These are phyloP conservation scores for Pseudorectes ferrugineus DNA, from an alignment of 2,113 vertebrate species.

Conservation along the genomic window DNA sequence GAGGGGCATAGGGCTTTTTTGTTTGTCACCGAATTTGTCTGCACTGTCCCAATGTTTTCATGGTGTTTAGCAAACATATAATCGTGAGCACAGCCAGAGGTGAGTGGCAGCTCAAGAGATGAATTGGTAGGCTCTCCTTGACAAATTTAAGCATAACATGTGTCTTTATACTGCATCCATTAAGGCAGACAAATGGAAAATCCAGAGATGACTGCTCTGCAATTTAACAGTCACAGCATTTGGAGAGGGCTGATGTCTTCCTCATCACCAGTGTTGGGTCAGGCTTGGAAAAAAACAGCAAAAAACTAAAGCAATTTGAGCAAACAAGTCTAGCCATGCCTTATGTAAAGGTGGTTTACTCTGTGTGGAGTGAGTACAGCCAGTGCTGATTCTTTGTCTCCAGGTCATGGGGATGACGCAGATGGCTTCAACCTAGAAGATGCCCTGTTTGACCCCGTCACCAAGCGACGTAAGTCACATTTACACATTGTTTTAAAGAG, in stretches of 20 bases:
- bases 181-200: conserved; percentile 41
- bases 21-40: background rate
- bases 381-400: conserved; percentile 5
- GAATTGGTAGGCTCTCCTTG: conserved; percentile 1
- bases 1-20: background rate
- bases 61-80: background rate
- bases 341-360: background rate
- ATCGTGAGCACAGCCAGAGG: background rate
- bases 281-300: background rate
- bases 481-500: background rate
- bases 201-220: background rate
- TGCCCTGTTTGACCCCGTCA: conserved; percentile 20
- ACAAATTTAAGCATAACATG: conserved; percentile 1
- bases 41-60: background rate
- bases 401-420: conserved; percentile 54
- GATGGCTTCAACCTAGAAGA: conserved; percentile 41
- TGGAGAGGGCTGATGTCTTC: conserved; percentile 8
- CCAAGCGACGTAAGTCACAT: conserved; percentile 68
- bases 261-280: background rate
- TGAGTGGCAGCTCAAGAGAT: background rate
- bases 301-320: conserved; percentile 17
- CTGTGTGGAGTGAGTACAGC: background rate
- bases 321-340: background rate
- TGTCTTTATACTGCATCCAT: background rate
- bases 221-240: conserved; percentile 30